Base-by-base conservation (phyloP, 2,113 vertebrate species). In the Circaetus cinerascens region DNA sequence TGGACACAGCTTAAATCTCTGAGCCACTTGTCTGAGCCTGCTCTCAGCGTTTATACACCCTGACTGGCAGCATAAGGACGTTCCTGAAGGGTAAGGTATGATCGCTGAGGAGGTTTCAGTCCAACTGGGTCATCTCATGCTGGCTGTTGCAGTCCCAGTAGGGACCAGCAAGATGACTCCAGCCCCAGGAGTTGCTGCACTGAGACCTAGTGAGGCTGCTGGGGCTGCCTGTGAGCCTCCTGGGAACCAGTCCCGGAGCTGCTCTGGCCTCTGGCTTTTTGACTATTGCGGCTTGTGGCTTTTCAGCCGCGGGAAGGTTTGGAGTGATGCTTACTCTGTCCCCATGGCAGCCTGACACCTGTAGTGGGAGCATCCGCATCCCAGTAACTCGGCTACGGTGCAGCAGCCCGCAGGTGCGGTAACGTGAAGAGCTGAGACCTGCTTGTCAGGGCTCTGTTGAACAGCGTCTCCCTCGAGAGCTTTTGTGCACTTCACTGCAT, bases 11-110 rank as follows among this genome's bases (percentile, higher is more conserved):
- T 34, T 93, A 76, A 50, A 67, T 74, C 56, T 63, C 43, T 43
- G 82, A 91, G 59, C 22, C 29, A 48, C 89, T 92, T 96, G 93
- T 80, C 79, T 84, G 86, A 91, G 83, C 94, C 79, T 92, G 83
- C 32, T 86, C 40, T 93, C n/a, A 0, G 88, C 13, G 1, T 80
- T 92, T 80, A 29, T 95, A 25, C 71, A 57, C 40, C 36, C 86
- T 84, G 63, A 86, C 46, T 80, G 75, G 72, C 79, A 94, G 82
- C 5, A 0, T 51, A 56, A 10, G 16, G 59, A 26, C 5, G 26
- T 88, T 96, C 75, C 85, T 90, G 78, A 92, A 90, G 82, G 62
- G 53, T 20, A 48, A 27, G 12, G 30, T 82, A 38, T 85, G 62
- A 64, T 60, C 15, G 5, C 38, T 1, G 3, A n/a, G 45, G 56